Evolutionary conservation across 2,797 vertebrate species (phyloP), one percentile per base, ranked within the genome.

Genomic region (Phoebastria nigripes): DNA sequence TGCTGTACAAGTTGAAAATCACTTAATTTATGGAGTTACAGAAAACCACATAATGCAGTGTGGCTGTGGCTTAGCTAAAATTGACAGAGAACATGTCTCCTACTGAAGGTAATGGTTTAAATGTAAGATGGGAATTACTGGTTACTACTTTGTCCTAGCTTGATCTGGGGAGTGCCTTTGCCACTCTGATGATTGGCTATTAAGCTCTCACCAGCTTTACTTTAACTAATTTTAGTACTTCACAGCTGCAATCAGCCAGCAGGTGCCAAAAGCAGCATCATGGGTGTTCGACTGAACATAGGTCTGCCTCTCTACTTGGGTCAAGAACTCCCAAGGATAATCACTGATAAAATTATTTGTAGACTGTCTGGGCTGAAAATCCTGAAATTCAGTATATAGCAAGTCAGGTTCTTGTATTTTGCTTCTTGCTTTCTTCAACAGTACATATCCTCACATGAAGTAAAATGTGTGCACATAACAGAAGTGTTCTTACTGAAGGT

Each of bases 201-300:
- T 82, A 77, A 89, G 47, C 25, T 41, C 46, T 87, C 39, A 76
- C n/a, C 55, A 82, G 44, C n/a, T 26, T 71, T 55, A 71, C 59
- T 96, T 82, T 11, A 91, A 80, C 22, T 83, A 42, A 78, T 92
- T 89, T 66, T 72, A 70, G 67, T 59, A 66, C 72, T 84, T 89
- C 62, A 39, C 51, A 89, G 51, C 51, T 80, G 62, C 49, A 69
- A 58, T 52, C 31, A 31, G n/a, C 42, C 41, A 91, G 28, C 42
- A 61, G 81, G 35, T 82, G 13, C 54, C 70, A 82, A 74, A 84
- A 74, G 37, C 69, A 78, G 59, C 28, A 52, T 26, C 19, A 20
- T 0, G 0, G 55, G 26, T 31, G 21, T 54, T 44, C 3, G 8
- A 41, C 78, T 65, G 13, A 76, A n/a, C 7, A 12, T 22, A 67